Base-by-base conservation (phyloP, 2,888 invertebrate genomes). In the Synanthedon tipuliformis region DNA sequence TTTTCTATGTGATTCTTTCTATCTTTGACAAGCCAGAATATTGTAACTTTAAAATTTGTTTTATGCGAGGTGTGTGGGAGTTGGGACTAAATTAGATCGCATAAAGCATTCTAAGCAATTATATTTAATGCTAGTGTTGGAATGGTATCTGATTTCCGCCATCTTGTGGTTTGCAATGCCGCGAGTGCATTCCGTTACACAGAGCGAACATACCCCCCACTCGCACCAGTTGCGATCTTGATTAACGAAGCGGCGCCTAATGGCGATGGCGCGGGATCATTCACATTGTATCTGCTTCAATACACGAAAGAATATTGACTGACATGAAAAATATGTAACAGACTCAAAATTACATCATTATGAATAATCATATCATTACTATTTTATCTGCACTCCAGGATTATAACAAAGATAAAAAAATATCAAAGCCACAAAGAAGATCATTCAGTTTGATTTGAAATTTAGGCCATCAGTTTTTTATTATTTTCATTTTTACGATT, bases 121-220 rank as follows among this genome's bases (percentile, higher is more conserved):
- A 45, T 45, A 45, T 45, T 45, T 45, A 45, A 45, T 45, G 45
- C 15, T 7, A 12, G 45, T 13, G 45, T 45, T 45, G 45, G 45
- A 45, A 45, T 45, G 45, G 45, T 13, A 45, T 13, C 54, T 55
- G 54, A 59, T 52, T 64, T 61, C 62, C 60, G 62, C 64, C 60
- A 62, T 66, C 57, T 63, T 68, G 63, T 57, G 59, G 58, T 57
- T 55, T 53, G 56, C 57, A 62, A 67, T 52, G 13, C 53, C 59
- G 58, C 57, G 60, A 66, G 63, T 68, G 65, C 73, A 69, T 76
- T 75, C 79, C 79, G 79, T 78, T 79, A 77, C 65, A 69, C 61
- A 59, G 52, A 55, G 55, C 55, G 57, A 57, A 54, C 59, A 55
- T 52, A 51, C 59, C 59, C 54, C 59, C 55, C 49, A 61, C 23